Evolutionary conservation across 2,888 invertebrate species (phyloP).

Genomic region (Ctenicera cuprea): DNA sequence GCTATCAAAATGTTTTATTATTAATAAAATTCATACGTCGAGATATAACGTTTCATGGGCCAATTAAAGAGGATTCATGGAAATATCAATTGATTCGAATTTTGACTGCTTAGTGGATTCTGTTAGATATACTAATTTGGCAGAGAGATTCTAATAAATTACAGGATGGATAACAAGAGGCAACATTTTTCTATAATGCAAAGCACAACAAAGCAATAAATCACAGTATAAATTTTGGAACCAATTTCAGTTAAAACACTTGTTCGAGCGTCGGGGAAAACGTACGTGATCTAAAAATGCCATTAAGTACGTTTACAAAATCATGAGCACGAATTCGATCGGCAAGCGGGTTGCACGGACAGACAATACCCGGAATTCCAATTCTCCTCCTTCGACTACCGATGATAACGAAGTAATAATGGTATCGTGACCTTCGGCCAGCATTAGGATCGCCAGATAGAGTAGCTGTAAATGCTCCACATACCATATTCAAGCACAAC

Average conservation of each 20-base stretch:
- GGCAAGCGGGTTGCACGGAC: constrained; percentile 53
- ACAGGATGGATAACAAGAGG: constrained; percentile 18
- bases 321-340: constrained; percentile 62
- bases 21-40: constrained; percentile 30
- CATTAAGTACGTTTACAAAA: constrained; percentile 61
- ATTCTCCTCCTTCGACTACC: constrained; percentile 51
- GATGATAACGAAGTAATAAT: constrained; percentile 58
- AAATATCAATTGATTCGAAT: neutral
- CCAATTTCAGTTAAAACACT: constrained; percentile 48
- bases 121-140: neutral
- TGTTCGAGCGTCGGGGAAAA: constrained; percentile 47
- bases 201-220: constrained; percentile 48
- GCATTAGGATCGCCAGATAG: constrained; percentile 45
- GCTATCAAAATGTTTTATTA: constrained; percentile 34
- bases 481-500: constrained; percentile 48
- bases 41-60: neutral
- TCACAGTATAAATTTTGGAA: constrained; percentile 40
- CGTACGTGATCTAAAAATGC: constrained; percentile 64
- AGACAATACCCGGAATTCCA: constrained; percentile 52
- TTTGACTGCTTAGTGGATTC: neutral
- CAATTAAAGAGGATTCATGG: neutral
- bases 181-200: constrained; percentile 13
- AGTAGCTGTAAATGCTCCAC: constrained; percentile 52
- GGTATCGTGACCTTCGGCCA: constrained; percentile 54
- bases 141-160: constrained; percentile 11